Percentiles rank a stretch among this genome's conserved stretches.
Evolutionary conservation across 2,888 invertebrate species (phyloP).

Genomic region (Aleiodes leptofemur): DNA sequence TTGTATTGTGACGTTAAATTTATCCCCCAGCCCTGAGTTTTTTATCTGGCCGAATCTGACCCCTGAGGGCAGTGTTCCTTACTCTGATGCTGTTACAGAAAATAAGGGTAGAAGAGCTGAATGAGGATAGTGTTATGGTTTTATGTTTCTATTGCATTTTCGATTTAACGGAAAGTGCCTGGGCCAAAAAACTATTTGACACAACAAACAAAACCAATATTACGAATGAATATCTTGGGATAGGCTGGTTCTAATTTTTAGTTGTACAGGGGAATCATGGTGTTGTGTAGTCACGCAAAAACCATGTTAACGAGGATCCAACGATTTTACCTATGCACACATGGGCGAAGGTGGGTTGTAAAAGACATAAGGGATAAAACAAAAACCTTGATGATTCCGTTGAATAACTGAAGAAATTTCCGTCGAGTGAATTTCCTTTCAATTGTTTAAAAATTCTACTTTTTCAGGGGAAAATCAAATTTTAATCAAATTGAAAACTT

Average conservation of each 20-base stretch:
- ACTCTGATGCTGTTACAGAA: not conserved
- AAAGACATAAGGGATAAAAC: too few relatives aligned
- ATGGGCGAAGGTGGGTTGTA: slow-evolving; percentile 22
- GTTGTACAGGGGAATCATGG: slow-evolving; percentile 15
- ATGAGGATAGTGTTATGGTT: slow-evolving; percentile 20
- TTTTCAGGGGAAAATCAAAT: too few relatives aligned
- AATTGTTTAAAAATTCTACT: too few relatives aligned
- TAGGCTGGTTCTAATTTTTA: not conserved
- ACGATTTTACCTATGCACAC: slow-evolving; percentile 53
- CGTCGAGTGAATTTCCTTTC: too few relatives aligned
- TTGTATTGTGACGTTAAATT: slow-evolving; percentile 26
- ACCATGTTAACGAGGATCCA: slow-evolving; percentile 70
- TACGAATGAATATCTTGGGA: too few relatives aligned
- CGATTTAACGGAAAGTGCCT: not conserved
- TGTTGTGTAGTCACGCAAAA: slow-evolving; percentile 67
- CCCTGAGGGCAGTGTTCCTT: slow-evolving; percentile 10
- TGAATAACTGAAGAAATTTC: too few relatives aligned
- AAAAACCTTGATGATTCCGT: too few relatives aligned
- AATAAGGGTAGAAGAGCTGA: slow-evolving; percentile 11
- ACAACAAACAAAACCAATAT: too few relatives aligned
- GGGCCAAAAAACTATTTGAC: too few relatives aligned
- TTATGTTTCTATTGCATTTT: not conserved
- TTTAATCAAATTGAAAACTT: too few relatives aligned
- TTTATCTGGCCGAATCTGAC: not conserved
- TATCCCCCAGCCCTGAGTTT: not conserved